A percentile compares a stretch with the other conserved stretches of the same genome.
phyloP scores from a whole-genome alignment of 2,797 vertebrate species.

The Hypotaenidia okinawae region DNA sequence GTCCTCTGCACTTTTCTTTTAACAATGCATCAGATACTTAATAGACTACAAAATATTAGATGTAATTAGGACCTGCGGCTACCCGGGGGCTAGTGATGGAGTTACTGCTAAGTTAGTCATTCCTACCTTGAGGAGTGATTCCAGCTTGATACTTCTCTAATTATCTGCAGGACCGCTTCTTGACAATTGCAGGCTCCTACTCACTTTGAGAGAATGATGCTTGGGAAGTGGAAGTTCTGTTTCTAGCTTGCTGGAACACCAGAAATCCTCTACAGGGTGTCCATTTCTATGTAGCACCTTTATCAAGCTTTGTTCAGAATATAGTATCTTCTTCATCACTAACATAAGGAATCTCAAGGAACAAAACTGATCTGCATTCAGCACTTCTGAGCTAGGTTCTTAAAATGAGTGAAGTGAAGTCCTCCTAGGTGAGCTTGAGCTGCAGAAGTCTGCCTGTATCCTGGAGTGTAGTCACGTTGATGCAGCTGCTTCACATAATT shows the following conservation, averaged over 20 bases:
- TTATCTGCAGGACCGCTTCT: background rate
- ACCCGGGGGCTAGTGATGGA: background rate
- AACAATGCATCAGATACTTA: background rate
- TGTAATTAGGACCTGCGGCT: constrained; percentile 7
- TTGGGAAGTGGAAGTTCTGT: background rate
- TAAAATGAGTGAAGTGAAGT: background rate
- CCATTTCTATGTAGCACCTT: background rate
- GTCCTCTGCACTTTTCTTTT: background rate
- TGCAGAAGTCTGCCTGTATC: background rate
- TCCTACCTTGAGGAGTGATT: background rate
- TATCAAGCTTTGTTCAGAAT: background rate
- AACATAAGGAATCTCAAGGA: background rate
- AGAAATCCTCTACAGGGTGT: background rate
- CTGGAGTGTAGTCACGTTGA: background rate
- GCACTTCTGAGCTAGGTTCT: background rate
- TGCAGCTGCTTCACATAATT: background rate
- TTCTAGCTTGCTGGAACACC: background rate
- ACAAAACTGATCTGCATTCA: background rate
- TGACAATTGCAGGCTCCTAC: background rate
- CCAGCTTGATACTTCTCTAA: background rate
- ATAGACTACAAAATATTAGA: background rate
- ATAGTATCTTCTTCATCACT: background rate
- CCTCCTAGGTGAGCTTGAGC: background rate
- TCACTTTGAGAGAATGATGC: background rate
- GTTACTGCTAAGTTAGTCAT: background rate